Evolutionary conservation across 2,113 vertebrate genomes (phyloP).

Genomic region (Laterallus jamaicensis): DNA sequence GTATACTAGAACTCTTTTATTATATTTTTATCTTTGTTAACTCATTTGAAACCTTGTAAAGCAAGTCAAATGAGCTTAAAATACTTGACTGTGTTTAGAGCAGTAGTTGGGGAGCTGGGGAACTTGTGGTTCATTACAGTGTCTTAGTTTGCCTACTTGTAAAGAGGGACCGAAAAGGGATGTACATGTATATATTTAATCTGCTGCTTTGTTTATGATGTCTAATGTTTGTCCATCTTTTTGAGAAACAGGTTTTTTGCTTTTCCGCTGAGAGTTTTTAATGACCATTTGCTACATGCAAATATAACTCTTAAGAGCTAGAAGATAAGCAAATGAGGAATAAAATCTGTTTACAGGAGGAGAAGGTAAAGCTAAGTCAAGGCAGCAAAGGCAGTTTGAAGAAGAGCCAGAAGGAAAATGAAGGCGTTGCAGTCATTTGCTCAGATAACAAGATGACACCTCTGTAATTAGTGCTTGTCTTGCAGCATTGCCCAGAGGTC

Average conservation of each 20-base stretch:
- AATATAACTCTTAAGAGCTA: neutral
- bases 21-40: neutral
- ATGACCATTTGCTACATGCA: neutral
- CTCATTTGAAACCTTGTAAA: neutral
- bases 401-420: conserved; percentile 39
- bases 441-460: conserved; percentile 43
- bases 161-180: neutral
- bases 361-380: neutral
- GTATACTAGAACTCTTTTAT: neutral
- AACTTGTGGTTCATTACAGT: neutral
- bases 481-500: conserved; percentile 13
- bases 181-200: neutral
- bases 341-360: neutral
- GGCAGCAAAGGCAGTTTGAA: neutral
- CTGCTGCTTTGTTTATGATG: neutral
- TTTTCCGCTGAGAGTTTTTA: neutral
- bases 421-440: conserved; percentile 18
- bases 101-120: neutral
- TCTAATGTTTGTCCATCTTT: neutral
- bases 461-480: conserved; percentile 40
- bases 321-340: neutral
- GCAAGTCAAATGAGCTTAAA: neutral
- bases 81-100: neutral
- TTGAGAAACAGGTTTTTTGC: neutral
- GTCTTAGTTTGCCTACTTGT: neutral